A percentile compares a stretch with the other conserved stretches of the same genome.
Conservation (phyloP, 2,113 vertebrate genomes). For the Plecturocebus donacophilus region DNA sequence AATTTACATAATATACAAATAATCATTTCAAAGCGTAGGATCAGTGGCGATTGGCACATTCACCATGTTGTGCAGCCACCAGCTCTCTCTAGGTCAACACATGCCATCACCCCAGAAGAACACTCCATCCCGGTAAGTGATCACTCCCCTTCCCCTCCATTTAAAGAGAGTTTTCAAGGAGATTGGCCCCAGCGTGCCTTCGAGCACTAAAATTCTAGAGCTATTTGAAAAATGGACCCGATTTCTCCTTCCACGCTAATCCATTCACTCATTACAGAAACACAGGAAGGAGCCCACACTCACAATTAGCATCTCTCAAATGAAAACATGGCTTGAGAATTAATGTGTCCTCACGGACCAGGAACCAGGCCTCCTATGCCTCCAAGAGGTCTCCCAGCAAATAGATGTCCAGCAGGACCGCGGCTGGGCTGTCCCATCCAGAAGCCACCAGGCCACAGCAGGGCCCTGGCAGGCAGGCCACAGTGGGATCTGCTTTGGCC, state of each 20-base stretch:
- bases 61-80: accelerated
- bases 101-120: not conserved
- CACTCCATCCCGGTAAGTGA: not conserved
- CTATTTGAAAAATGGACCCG: not conserved
- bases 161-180: not conserved
- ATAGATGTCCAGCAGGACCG: not conserved
- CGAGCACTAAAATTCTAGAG: too few species aligned
- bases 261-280: not conserved
- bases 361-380: not conserved
- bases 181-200: not conserved
- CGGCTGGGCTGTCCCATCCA: accelerated
- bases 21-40: accelerated
- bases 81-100: not conserved
- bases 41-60: accelerated
- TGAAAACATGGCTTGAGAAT: not conserved
- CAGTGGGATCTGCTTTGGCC: not conserved
- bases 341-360: not conserved
- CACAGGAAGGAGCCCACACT: too few species aligned
- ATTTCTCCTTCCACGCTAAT: not conserved
- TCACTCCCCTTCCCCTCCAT: not conserved
- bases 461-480: too few species aligned
- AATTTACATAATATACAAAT: too few species aligned
- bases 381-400: not conserved
- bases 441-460: too few species aligned
- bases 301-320: not conserved